Evolutionary conservation across 2,888 invertebrate genomes (phyloP), one percentile per base, ranked within the genome.

Genomic region (Mayetiola destructor): DNA sequence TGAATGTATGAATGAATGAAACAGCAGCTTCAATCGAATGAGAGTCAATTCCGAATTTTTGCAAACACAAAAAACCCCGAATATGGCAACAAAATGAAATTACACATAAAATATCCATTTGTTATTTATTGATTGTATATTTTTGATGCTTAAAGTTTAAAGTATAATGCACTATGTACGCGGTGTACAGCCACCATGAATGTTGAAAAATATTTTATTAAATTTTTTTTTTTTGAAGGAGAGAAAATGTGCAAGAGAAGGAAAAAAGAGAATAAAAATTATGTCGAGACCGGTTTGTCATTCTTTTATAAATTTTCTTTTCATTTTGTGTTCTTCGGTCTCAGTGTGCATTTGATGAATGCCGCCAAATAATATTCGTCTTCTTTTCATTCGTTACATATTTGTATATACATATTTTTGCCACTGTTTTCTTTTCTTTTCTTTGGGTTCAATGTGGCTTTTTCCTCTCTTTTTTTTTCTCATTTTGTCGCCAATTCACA

Each of bases 121-220:
- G 48, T 48, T 48, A 48, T 42, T 42, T 42, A 42, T 48, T 48
- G 48, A 48, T 27, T 48, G 48, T 48, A 16, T 48, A 27, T n/a
- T n/a, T n/a, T n/a, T n/a, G n/a, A n/a, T n/a, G n/a, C n/a, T n/a
- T n/a, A n/a, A n/a, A n/a, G n/a, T n/a, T n/a, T n/a, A n/a, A n/a
- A n/a, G n/a, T n/a, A n/a, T n/a, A n/a, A n/a, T n/a, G n/a, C n/a
- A n/a, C n/a, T n/a, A n/a, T n/a, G n/a, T n/a, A n/a, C n/a, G n/a
- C n/a, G n/a, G n/a, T n/a, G n/a, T n/a, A n/a, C n/a, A n/a, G n/a
- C n/a, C n/a, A n/a, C n/a, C n/a, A n/a, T n/a, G n/a, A n/a, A n/a
- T n/a, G n/a, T n/a, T n/a, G n/a, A n/a, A n/a, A n/a, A n/a, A n/a
- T n/a, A n/a, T n/a, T n/a, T n/a, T n/a, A n/a, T n/a, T n/a, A n/a